Base-by-base conservation (phyloP, 2,888 invertebrate genomes). In the Tridacna gigas region DNA sequence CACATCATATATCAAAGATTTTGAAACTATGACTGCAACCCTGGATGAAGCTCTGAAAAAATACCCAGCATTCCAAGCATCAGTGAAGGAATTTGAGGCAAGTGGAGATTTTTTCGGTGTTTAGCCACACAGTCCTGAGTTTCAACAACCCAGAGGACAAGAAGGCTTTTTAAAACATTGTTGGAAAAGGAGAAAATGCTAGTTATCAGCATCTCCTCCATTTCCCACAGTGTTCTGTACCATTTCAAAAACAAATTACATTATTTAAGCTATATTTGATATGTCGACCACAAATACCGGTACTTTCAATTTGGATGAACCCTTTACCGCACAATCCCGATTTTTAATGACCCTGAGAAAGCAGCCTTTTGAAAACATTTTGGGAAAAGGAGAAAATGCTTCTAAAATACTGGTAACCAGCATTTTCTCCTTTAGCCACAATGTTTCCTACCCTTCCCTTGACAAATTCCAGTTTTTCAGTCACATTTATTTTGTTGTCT, bases 1-100 rank as follows among this genome's bases (percentile, higher is more conserved):
- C 90, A 95, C 96, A 1, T 93, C 95, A 26, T 96, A 96, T 90
- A 96, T 96, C 74, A 94, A 95, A 86, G 95, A 96, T 86, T 96
- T 96, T 94, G 95, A 96, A 88, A 92, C 93, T 71, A 96, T 95
- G 84, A 95, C 95, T 69, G 91, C 94, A 60, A 92, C 94, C 37
- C 92, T 96, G 15, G 96, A 96, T 86, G 96, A 96, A 22, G 95
- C 95, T 60, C 94, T 95, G 84, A 94, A 94, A 83, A 95, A 95
- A 86, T 95, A 96, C 90, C 94, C 95, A 26, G 91, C 92, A 74
- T 96, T 96, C 94, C 95, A 94, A 45, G 93, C 94, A 82, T 95
- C 94, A 47, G 92, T 96, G 13, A 95, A 94, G 85, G 95, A 95
- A 63, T 96, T 96, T 94, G 96, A 96, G 93, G 95, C 94, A 65